Evolutionary conservation across 1,140 invertebrate species (phyloP).

Genomic region (Sminthurides bifidus): DNA sequence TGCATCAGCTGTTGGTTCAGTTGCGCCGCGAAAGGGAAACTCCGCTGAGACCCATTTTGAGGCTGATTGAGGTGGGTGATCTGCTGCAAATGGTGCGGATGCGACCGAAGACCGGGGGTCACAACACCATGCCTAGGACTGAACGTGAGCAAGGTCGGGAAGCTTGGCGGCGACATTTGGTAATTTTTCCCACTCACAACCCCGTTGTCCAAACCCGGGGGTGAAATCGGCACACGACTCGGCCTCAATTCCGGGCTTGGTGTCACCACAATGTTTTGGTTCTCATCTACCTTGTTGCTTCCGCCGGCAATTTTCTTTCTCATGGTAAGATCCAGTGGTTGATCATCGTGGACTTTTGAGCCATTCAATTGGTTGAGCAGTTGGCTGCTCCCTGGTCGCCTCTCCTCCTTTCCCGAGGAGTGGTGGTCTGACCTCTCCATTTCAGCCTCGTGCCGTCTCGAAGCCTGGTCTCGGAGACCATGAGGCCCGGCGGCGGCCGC

Average conservation of each 20-base stretch:
- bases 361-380: too few species aligned
- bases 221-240: too few species aligned
- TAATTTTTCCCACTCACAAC: too few species aligned
- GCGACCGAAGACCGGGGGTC: constrained; percentile 5
- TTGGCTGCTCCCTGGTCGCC: too few species aligned
- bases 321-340: constrained; percentile 68
- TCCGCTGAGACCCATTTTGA: too few species aligned
- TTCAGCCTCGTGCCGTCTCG: neutral
- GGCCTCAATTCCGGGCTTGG: constrained; percentile 29
- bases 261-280: constrained; percentile 47
- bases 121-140: neutral
- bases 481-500: neutral
- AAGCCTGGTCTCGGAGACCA: neutral
- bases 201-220: too few species aligned
- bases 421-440: constrained; percentile 7
- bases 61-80: neutral
- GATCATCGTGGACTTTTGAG: constrained; percentile 42
- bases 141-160: constrained; percentile 1
- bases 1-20: constrained; percentile 19
- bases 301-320: too few species aligned
- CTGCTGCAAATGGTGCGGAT: neutral
- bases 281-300: constrained; percentile 62
- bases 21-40: constrained; percentile 16
- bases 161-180: too few species aligned
- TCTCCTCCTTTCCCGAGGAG: constrained; percentile 2